Evolutionary conservation across 2,888 invertebrate species (phyloP).

Genomic region (Torymus aiolomorphi): DNA sequence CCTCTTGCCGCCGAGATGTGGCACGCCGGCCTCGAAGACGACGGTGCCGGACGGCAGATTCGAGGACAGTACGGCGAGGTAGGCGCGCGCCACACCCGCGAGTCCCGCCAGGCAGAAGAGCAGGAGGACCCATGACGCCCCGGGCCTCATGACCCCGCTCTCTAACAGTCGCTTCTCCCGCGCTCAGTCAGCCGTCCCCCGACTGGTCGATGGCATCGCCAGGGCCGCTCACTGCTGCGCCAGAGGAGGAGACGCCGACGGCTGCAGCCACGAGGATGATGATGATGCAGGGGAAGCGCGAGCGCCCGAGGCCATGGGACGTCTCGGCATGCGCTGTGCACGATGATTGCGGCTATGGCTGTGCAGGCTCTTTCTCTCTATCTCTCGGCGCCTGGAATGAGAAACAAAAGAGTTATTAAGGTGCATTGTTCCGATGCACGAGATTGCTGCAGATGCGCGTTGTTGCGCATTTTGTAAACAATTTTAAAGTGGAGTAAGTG

Average conservation of each 20-base stretch:
- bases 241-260: too few species aligned
- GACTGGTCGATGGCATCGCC: conserved; percentile 5
- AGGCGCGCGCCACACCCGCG: conserved; percentile 63
- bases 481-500: too few species aligned
- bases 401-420: too few species aligned
- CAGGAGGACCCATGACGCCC: conserved; percentile 24
- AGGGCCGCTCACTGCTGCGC: background rate
- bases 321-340: background rate
- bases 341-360: too few species aligned
- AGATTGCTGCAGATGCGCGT: too few species aligned
- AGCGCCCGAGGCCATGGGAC: conserved; percentile 24
- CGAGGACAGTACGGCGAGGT: conserved; percentile 73
- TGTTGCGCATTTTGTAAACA: too few species aligned
- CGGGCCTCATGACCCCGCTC: conserved; percentile 3
- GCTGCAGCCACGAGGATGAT: too few species aligned
- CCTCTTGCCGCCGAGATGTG: conserved; percentile 86
- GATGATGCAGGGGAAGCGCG: background rate
- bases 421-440: too few species aligned
- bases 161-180: conserved; percentile 7
- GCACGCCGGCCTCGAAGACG: conserved; percentile 88
- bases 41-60: conserved; percentile 80
- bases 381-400: too few species aligned
- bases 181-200: background rate
- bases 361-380: too few species aligned
- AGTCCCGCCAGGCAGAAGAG: conserved; percentile 58